Evolutionary conservation across 2,797 vertebrate species (phyloP).

Genomic region (Xenentodon cancila): DNA sequence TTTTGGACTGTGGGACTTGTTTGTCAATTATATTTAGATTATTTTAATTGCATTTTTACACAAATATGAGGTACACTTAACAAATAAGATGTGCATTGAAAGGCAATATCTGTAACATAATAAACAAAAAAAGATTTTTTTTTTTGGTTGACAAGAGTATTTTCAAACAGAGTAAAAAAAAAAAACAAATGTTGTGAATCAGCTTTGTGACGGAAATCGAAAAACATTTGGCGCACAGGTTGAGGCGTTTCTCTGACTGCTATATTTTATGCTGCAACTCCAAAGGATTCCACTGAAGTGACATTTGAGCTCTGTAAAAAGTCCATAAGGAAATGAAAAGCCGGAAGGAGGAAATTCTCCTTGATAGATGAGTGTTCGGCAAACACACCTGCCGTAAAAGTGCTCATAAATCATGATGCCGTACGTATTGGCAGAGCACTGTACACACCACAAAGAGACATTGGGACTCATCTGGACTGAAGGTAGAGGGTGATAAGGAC

Average conservation of each 20-base stretch:
- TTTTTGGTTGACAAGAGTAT: too few species aligned
- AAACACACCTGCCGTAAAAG: slow-evolving; percentile 62
- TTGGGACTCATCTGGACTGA: slow-evolving; percentile 41
- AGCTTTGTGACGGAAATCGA: slow-evolving; percentile 32
- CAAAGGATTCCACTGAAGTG: slow-evolving; percentile 41
- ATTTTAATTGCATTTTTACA: too few species aligned
- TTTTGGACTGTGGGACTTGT: too few species aligned
- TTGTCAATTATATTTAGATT: too few species aligned
- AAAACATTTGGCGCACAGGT: slow-evolving; percentile 28
- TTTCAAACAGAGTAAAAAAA: too few species aligned
- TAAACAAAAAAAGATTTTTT: too few species aligned
- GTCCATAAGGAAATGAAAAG: slow-evolving; percentile 57
- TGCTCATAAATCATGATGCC: slow-evolving; percentile 56
- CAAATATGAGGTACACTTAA: too few species aligned
- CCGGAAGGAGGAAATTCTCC: slow-evolving; percentile 41
- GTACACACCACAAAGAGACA: slow-evolving; percentile 16
- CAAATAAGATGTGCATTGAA: too few species aligned
- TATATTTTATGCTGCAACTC: slow-evolving; percentile 32
- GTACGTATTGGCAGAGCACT: slow-evolving; percentile 25
- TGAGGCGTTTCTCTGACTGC: slow-evolving; percentile 4
- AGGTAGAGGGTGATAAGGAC: slow-evolving; percentile 39
- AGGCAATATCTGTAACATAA: too few species aligned
- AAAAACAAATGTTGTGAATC: slow-evolving; percentile 6
- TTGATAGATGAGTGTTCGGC: slow-evolving; percentile 59
- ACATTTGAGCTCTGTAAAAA: slow-evolving; percentile 23